Evolutionary conservation across 2,113 vertebrate species (phyloP), one percentile per base, ranked within the genome.

Genomic region (Tretioscincus oriximinensis): DNA sequence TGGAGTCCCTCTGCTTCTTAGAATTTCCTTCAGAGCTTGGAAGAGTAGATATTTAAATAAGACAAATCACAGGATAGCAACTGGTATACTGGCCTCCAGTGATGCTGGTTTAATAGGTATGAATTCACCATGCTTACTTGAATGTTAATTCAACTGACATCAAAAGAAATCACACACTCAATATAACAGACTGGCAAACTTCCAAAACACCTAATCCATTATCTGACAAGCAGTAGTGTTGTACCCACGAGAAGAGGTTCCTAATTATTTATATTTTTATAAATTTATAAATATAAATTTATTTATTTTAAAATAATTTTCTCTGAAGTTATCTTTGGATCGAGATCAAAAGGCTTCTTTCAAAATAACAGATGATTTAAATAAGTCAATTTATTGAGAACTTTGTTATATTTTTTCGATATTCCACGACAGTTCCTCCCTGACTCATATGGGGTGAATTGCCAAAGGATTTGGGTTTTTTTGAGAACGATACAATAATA

Each of bases 111-210:
- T 89, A 90, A 89, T 84, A 89, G 88, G 88, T 92, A 54, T 2
- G 3, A 41, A 41, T 88, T 91, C 91, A 88, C 88, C 89, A 92
- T 89, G 87, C 87, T 90, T 24, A 87, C 80, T 85, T 65, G 87
- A 87, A 93, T 90, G 88, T 89, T 90, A 92, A 92, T 88, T 85
- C 88, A 90, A 86, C 72, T 91, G 91, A 91, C 93, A 94, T 92
- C 82, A 89, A 94, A 41, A 93, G 86, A 87, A 90, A 91, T 93
- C 82, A 91, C 88, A 90, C 85, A 88, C 54, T 71, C 86, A 0
- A 67, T 78, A 84, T 78, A 88, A 90, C 75, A 82, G 91, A 78
- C 77, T 93, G 92, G 93, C 63, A 0, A 54, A 67, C 82, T 20
- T 90, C 89, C 92, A 93, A 41, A 88, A 88, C 81, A 82, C 89